Evolutionary conservation across 2,888 invertebrate genomes (phyloP), one percentile per base, ranked within the genome.

Genomic region (Boloria euphrosyne): DNA sequence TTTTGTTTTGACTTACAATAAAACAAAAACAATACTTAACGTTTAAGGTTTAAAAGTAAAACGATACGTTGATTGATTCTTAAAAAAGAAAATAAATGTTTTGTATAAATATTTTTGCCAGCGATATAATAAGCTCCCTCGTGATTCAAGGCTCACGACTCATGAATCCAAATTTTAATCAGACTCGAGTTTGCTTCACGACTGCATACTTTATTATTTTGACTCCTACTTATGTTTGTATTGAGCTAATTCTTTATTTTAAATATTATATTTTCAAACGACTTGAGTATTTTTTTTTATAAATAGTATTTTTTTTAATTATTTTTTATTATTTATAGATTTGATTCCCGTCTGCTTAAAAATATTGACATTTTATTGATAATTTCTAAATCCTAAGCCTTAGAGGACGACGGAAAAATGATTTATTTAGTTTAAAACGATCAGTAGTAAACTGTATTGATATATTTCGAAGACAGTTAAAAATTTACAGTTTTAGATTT

Each of bases 101-200:
- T 62, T 49, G 55, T 38, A 38, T 52, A 62, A 58, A 52, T 58
- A 62, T 62, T 66, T 66, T 46, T 54, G 47, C 44, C 62, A 27
- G 59, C 27, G 31, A 62, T 58, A 60, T 67, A 67, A 67, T 67
- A 67, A 63, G 63, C 59, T 63, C 52, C 49, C 59, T 67, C 67
- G 67, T 67, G 67, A 67, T 63, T 60, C 64, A 46, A 67, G 58
- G 7, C 50, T 67, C 63, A 67, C 67, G 63, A 67, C 59, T 67
- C 54, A 49, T 62, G 63, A 63, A 64, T 57, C 59, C 64, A 60
- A 61, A 64, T 67, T 64, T 67, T 67, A 62, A 62, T 67, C 58
- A 62, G 55, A 44, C 58, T 53, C 53, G 58, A 47, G 58, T 52
- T 52, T 18, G 44, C 22, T 53, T 62, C 58, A 62, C 66, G 66